Conservation (phyloP, 2,888 invertebrate species). For the Erebia epiphron region DNA sequence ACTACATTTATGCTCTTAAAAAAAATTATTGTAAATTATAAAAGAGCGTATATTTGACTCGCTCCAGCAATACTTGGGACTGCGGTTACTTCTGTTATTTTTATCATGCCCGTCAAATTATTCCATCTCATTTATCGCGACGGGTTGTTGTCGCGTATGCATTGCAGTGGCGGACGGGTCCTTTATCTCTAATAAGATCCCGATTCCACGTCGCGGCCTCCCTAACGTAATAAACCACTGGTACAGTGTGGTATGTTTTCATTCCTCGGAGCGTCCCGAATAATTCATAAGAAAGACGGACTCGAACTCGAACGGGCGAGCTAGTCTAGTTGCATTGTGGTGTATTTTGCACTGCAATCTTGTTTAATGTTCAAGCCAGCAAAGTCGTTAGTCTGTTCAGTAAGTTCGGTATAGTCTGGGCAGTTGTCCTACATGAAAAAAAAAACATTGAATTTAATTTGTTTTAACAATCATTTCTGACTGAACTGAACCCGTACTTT, state of each 20-base stretch:
- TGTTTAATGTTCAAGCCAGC: neutral
- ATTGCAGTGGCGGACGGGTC: conserved; percentile 67
- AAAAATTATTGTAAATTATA: no score
- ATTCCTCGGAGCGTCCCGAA: conserved; percentile 46
- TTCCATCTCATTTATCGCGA: conserved; percentile 23
- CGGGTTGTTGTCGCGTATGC: conserved; percentile 55
- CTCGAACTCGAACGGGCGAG: neutral
- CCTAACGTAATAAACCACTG: conserved; percentile 78
- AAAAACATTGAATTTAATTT: no score
- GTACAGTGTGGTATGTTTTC: conserved; percentile 52
- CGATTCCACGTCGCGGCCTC: conserved; percentile 69
- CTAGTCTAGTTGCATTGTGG: neutral
- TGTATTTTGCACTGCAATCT: neutral
- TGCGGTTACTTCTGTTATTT: neutral
- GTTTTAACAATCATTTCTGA: no score
- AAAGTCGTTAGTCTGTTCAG: no score
- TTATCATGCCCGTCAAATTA: conserved; percentile 10
- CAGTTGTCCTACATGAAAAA: no score
- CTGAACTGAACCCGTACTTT: no score
- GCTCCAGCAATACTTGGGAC: no score
- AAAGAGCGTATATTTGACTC: no score
- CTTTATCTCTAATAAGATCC: conserved; percentile 81
- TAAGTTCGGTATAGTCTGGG: no score
- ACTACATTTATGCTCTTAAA: no score
- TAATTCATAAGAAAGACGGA: conserved; percentile 15